These are phyloP conservation scores for Aricia agestis DNA, from an alignment of 1,140 invertebrate species.

Conservation along the genomic window DNA sequence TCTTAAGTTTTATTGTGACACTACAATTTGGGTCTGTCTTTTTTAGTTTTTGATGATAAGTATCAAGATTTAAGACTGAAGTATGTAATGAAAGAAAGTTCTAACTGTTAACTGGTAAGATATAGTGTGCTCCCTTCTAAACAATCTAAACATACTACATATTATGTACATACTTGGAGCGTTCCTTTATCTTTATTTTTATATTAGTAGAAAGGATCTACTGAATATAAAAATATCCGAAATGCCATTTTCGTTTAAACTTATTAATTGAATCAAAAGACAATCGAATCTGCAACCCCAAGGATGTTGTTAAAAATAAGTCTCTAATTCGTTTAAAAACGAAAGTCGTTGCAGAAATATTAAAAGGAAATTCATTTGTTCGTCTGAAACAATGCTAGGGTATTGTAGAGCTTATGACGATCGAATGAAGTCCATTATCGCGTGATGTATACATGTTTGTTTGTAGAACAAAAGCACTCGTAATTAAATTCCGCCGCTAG, in stretches of 20 bases:
- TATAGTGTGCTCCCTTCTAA: too few species aligned
- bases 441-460: conserved; percentile 32
- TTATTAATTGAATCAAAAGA: conserved; percentile 1
- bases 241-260: neutral
- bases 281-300: neutral
- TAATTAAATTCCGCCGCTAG: conserved; percentile 58
- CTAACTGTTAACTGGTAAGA: too few species aligned
- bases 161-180: too few species aligned
- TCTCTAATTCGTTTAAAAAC: conserved; percentile 13
- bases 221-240: neutral
- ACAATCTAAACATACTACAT: too few species aligned
- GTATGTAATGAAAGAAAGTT: too few species aligned
- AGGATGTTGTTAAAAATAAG: conserved; percentile 10
- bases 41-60: too few species aligned
- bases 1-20: neutral
- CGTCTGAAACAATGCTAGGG: neutral
- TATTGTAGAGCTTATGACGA: neutral
- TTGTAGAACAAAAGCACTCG: conserved; percentile 41
- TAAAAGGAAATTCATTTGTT: conserved; percentile 12
- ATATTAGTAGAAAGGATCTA: too few species aligned
- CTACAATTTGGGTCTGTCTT: too few species aligned
- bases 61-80: too few species aligned
- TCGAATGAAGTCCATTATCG: neutral
- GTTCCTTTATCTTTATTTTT: too few species aligned
- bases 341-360: conserved; percentile 13